Evolutionary conservation across 2,113 vertebrate genomes (phyloP), one percentile per base, ranked within the genome.

Genomic region (Pterocles burchelli): DNA sequence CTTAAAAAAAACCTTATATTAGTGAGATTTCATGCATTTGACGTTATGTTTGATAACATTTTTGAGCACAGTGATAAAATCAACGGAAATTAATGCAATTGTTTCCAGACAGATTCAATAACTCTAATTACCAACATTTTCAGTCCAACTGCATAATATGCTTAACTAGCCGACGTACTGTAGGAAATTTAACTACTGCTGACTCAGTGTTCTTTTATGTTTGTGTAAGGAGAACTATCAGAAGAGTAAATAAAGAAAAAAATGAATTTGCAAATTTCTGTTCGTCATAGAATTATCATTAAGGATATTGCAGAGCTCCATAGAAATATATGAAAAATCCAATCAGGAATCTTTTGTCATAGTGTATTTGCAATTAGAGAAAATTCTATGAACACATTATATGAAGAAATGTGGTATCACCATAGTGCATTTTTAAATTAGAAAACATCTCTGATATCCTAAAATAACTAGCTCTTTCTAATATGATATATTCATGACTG

Each of bases 161-260:
- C 48, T 81, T 82, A 93, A 85, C 45, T 91, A 88, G 46, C 65
- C 54, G 78, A 29, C 61, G 21, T 62, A 62, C 25, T 68, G 55
- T 88, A 78, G 34, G 71, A 93, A 86, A 80, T 79, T 38, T 89
- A 90, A 82, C 85, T 76, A 70, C n/a, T 0, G 28, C 78, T 97
- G 86, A 92, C 68, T 90, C 65, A 72, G 43, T 93, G 13, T 63
- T 88, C 52, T 88, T 95, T 92, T 89, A 72, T 76, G 26, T 93
- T 84, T 93, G 14, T 66, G 25, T 86, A 90, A 74, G 18, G 67
- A 91, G 65, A 85, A 89, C n/a, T 84, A 84, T 89, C 54, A 62
- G 25, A 95, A 88, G 28, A 81, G 58, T 93, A 97, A 97, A 89
- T 49, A 91, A 82, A 84, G 17, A 36, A 92, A 78, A 84, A 95